Base-by-base conservation (phyloP, 2,888 invertebrate genomes). In the Eutolmus rufibarbis region DNA sequence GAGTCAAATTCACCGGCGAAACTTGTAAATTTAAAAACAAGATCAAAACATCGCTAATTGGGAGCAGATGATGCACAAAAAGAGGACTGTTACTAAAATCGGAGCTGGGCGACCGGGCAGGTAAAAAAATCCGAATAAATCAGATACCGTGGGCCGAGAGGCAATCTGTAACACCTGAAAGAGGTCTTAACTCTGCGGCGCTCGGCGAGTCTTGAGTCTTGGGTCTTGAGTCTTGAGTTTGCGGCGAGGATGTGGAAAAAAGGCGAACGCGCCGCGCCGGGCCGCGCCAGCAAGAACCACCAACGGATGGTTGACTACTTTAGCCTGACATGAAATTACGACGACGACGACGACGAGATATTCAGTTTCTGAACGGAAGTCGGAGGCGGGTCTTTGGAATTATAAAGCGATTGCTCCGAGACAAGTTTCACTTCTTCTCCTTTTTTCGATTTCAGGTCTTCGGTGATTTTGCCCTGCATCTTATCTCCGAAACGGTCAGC, bases 281-380 rank as follows among this genome's bases (percentile, higher is more conserved):
- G 79, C 40, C 57, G 74, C 14, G 74, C 85, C 51, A 19, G 51
- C 51, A n/a, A 51, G 74, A 85, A 74, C 85, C 74, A 74, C 74
- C 74, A 74, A 74, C 85, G 85, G 74, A 85, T 74, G 74, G 85
- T 43, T 74, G 74, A 85, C 85, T 85, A 85, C 85, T 85, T 85
- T 23, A 85, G 74, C 51, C 85, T 85, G 85, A 88, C 77, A 88
- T 87, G 84, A 88, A 85, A 88, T 85, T 66, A 87, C 88, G 79
- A 87, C 84, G 77, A 86, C 88, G 77, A 86, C 88, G 28, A 28
- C 28, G 79, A 87, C 84, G 77, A 86, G 86, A 88, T 87, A 87
- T 87, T 87, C 87, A 87, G 79, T 88, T 88, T 88, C 86, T 86
- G 89, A 89, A 89, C 89, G 89, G 89, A 89, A 89, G 89, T 89